Base-by-base conservation (phyloP, 2,797 vertebrate species). In the Pelobates cultripes region DNA sequence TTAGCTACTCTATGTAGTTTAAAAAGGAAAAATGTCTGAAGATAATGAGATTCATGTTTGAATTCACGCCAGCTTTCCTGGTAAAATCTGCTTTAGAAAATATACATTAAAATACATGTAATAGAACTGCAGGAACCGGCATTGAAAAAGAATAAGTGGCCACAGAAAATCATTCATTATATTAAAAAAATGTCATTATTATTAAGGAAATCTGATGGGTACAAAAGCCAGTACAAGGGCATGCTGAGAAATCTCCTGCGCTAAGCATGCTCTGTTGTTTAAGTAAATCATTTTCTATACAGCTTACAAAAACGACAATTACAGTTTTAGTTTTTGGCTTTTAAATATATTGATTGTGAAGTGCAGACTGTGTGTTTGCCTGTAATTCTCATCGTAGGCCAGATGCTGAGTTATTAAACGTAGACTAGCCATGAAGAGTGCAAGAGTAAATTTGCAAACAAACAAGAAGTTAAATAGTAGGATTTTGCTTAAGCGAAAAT, bases 151-250 rank as follows among this genome's bases (percentile, higher is more conserved):
- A 83, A 73, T 83, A 78, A 83, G 76, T 83, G 55, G 53, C 53
- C 10, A 28, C 63, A 43, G 70, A 40, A 84, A 83, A 79, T 79
- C 82, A 84, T 84, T 84, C 77, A 84, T 84, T 79, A 84, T 79
- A 84, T 70, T 84, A 71, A 77, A 67, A 78, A 83, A 83, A 84
- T 60, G 73, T 71, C 70, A 60, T 84, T 79, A 79, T 78, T 84
- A 72, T 74, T 79, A 84, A 83, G 71, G 63, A 67, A 77, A 81
- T 76, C 73, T 72, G 73, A 78, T 76, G 78, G 75, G 12, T 63
- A 83, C 81, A 83, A 83, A 83, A 78, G 81, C 15, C 47, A 55
- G 55, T 14, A 75, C 40, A 60, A 79, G 77, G 3, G 76, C 81
- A 77, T 76, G 77, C 77, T 84, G 82, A 74, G 82, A 84, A 83